phyloP scores from a whole-genome alignment of 2,888 invertebrate species.

The Hymenopus coronatus region DNA sequence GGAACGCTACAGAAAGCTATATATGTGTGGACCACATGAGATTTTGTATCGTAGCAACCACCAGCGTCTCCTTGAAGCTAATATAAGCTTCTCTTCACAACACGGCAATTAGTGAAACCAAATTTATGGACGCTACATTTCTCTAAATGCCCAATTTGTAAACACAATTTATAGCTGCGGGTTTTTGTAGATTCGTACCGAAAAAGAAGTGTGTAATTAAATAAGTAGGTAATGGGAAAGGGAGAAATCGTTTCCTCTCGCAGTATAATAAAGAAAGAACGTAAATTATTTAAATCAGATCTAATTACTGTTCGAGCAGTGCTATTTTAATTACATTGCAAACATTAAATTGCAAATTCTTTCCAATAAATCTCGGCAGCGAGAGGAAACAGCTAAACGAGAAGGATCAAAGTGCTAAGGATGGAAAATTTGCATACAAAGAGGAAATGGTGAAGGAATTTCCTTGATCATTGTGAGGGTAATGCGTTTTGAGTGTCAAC shows the following conservation, averaged over 20 bases:
- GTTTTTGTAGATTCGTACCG: background rate
- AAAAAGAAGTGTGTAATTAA: background rate
- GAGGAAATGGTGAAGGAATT: background rate
- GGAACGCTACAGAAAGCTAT: too few relatives aligned
- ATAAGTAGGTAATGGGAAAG: background rate
- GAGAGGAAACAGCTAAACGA: background rate
- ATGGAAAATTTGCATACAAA: background rate
- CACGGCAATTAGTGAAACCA: too few relatives aligned
- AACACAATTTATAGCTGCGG: background rate
- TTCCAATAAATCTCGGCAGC: background rate
- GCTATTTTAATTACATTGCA: background rate
- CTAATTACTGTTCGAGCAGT: background rate
- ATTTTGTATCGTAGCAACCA: too few relatives aligned
- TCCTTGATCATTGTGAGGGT: background rate
- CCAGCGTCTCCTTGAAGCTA: too few relatives aligned
- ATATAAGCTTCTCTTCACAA: too few relatives aligned
- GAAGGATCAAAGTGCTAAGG: background rate
- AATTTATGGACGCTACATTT: too few relatives aligned
- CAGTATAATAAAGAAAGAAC: background rate
- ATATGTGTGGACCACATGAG: too few relatives aligned
- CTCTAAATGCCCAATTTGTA: background rate
- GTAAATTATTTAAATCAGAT: background rate
- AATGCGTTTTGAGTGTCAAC: background rate
- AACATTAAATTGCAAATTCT: background rate
- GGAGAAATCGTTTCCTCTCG: too few relatives aligned